These are phyloP conservation scores for Cuculus canorus DNA, from an alignment of 2,797 vertebrate species.

Conservation along the genomic window DNA sequence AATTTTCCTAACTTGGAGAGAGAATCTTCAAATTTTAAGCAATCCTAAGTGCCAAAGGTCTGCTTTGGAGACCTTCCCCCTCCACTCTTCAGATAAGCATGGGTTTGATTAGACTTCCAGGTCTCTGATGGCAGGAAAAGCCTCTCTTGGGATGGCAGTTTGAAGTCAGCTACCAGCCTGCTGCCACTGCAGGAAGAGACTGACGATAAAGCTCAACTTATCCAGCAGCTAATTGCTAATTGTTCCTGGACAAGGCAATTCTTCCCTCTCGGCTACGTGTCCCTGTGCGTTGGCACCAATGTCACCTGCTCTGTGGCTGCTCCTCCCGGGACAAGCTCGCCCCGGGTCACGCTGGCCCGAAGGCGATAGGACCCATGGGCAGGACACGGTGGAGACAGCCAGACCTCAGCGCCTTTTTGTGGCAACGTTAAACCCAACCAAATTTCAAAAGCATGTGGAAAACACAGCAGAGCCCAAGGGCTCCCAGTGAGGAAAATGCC, in stretches of 20 bases:
- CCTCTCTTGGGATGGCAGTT: background rate
- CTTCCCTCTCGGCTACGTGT: rapidly evolving
- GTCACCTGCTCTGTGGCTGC: background rate
- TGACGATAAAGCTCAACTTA: background rate
- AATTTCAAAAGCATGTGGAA: background rate
- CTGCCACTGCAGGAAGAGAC: background rate
- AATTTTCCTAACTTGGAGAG: background rate
- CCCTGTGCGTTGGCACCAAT: rapidly evolving
- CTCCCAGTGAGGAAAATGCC: background rate
- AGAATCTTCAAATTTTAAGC: background rate
- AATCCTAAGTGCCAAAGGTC: background rate
- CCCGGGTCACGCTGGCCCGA: rapidly evolving
- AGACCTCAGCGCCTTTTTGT: rapidly evolving
- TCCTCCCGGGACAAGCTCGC: rapidly evolving
- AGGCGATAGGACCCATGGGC: background rate
- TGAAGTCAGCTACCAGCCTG: background rate
- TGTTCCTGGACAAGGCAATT: background rate
- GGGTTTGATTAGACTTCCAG: background rate
- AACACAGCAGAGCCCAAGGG: rapidly evolving
- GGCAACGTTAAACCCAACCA: background rate
- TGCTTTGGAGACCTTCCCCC: background rate
- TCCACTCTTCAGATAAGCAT: rapidly evolving
- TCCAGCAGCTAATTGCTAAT: rapidly evolving
- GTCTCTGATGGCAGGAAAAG: background rate
- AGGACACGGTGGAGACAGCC: background rate